Base-by-base conservation (phyloP, 2,113 vertebrate genomes). In the Nothocercus julius region DNA sequence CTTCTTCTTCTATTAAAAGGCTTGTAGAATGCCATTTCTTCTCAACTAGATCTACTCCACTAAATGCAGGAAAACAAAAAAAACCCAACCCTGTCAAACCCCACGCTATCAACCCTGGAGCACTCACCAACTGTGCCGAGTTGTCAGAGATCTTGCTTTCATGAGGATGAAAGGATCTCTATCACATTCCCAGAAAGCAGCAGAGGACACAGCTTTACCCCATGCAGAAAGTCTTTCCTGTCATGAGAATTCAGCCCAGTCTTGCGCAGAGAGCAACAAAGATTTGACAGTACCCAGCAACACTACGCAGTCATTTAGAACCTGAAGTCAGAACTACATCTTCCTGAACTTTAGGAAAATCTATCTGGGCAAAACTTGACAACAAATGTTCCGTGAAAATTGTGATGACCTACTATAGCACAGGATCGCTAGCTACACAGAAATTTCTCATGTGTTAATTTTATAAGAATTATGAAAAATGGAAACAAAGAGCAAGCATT, bases 91-190 rank as follows among this genome's bases (percentile, higher is more conserved):
- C 42, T 44, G 51, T 77, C 49, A 74, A 80, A 91, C 47, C 19
- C 62, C 44, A 53, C 44, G 36, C 32, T 82, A 27, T 44, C 87
- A 83, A 34, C 15, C 53, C 24, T 58, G 30, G 70, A 62, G 68
- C 36, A 49, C 30, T 45, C 68, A 75, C 27, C 44, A 62, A 86
- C 49, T 59, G 7, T 5, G 16, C 22, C 24, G 40, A 86, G 9
- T 51, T 96, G 74, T 83, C 73, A 49, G 42, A 80, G 15, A 47
- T 89, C 53, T 80, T 78, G 32, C 89, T 90, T 67, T 68, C 47
- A 27, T 5, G 32, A n/a, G 62, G 51, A 79, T 61, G 86, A 82
- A 83, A 89, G 17, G 38, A 56, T n/a, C 25, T 68, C 86, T 51
- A 61, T 51, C 74, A 18, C 5, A 2, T 92, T 76, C 70, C 81